Evolutionary conservation across 2,113 vertebrate genomes (phyloP).

Genomic region (Eulemur rufifrons): DNA sequence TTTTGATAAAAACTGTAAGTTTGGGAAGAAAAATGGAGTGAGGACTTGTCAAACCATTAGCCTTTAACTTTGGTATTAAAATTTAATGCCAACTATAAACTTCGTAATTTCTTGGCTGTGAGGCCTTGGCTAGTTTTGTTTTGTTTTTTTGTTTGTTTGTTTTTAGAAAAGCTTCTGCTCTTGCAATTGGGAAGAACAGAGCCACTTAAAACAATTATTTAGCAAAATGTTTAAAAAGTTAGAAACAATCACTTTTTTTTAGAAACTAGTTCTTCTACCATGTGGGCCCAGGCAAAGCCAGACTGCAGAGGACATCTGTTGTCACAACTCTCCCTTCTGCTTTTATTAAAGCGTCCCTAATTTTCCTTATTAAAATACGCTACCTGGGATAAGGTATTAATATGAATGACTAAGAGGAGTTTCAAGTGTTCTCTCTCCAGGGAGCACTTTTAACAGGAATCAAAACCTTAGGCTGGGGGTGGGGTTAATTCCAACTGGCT

Average conservation of each 20-base stretch:
- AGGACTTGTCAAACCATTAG: not conserved
- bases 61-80: not conserved
- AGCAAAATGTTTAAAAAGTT: conserved; percentile 30
- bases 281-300: not conserved
- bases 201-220: not conserved
- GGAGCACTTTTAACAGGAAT: not conserved
- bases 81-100: not conserved
- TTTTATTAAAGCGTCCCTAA: not conserved
- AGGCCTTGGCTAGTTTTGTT: not conserved
- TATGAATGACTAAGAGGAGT: not conserved
- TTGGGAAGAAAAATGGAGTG: not conserved
- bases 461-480: not conserved
- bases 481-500: not conserved
- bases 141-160: not conserved
- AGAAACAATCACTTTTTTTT: not conserved
- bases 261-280: not conserved
- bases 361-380: not conserved
- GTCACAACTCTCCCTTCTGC: not conserved
- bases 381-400: not conserved
- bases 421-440: not conserved
- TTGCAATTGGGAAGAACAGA: not conserved
- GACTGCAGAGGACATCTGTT: not conserved
- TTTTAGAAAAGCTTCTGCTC: not conserved
- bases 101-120: not conserved
- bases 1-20: not conserved